Conservation (phyloP, 2,888 invertebrate species). For the Eumacrocentrus americanus region DNA sequence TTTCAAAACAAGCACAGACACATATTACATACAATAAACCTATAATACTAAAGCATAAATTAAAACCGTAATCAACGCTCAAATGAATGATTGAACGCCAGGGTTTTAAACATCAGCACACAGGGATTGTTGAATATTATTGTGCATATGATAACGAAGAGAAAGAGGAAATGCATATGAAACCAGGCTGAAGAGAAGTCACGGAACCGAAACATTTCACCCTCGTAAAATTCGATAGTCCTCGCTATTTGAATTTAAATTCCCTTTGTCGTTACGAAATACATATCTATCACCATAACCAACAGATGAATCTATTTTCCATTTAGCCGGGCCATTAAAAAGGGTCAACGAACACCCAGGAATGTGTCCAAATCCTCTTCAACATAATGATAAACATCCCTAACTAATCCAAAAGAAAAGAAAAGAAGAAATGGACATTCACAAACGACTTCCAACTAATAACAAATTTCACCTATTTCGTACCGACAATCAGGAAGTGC, state of each 20-base stretch:
- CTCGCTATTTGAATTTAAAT: constrained; percentile 15
- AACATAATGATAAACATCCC: background rate
- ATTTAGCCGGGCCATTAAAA: too few species aligned
- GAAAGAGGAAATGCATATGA: background rate
- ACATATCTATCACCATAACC: too few species aligned
- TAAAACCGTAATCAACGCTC: too few species aligned
- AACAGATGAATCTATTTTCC: too few species aligned
- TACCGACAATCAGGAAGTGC: constrained; percentile 2
- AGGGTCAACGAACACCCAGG: background rate
- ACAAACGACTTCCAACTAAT: too few species aligned
- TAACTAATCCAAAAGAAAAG: too few species aligned
- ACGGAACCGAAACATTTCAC: constrained; percentile 18
- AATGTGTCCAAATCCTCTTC: background rate
- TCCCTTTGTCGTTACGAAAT: constrained; percentile 16
- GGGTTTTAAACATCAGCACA: too few species aligned
- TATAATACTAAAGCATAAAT: too few species aligned
- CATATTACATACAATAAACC: too few species aligned
- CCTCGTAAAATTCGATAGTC: constrained; percentile 16
- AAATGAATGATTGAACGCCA: background rate
- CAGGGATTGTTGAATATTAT: background rate
- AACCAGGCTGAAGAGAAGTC: background rate
- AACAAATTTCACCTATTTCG: background rate
- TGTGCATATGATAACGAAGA: background rate
- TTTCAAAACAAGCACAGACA: too few species aligned
- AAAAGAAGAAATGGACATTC: background rate